Percentiles rank a stretch among this genome's conserved stretches.
These are phyloP conservation scores for Prionace glauca DNA, from an alignment of 2,797 vertebrate genomes.

Conservation along the genomic window DNA sequence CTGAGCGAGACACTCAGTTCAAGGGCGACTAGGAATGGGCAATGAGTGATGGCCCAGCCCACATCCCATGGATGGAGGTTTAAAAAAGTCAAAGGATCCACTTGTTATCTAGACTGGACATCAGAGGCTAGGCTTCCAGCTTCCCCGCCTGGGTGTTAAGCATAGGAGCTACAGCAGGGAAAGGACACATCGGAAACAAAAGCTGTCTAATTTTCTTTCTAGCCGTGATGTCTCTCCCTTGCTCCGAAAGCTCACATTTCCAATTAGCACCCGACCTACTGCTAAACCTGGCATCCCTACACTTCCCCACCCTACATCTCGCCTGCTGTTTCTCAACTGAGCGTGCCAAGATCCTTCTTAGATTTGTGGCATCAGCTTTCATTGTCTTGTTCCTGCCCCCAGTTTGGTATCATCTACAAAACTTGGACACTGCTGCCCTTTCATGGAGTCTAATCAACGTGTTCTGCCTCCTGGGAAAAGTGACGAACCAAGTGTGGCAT, in stretches of 20 bases:
- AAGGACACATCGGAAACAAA: no score
- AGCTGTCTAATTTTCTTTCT: not conserved
- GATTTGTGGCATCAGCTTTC: no score
- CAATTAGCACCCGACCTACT: no score
- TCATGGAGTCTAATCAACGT: not conserved
- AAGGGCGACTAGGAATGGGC: no score
- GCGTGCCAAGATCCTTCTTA: not conserved
- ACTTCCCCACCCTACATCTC: not conserved
- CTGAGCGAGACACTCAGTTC: no score
- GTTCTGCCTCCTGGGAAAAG: not conserved
- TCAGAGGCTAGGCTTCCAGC: not conserved
- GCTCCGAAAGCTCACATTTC: not conserved
- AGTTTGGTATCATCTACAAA: not conserved
- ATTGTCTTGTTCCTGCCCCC: not conserved
- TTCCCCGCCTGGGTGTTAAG: not conserved
- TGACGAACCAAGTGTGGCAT: not conserved
- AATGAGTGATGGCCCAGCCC: no score
- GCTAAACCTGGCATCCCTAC: no score
- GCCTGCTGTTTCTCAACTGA: not conserved
- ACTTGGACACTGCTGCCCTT: not conserved
- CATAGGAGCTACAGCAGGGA: not conserved
- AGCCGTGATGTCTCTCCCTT: not conserved
- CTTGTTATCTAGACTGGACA: not conserved
- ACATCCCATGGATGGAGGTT: no score
- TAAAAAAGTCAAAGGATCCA: not conserved